Base-by-base conservation (phyloP, 2,888 invertebrate species). In the Pandemis corylana region DNA sequence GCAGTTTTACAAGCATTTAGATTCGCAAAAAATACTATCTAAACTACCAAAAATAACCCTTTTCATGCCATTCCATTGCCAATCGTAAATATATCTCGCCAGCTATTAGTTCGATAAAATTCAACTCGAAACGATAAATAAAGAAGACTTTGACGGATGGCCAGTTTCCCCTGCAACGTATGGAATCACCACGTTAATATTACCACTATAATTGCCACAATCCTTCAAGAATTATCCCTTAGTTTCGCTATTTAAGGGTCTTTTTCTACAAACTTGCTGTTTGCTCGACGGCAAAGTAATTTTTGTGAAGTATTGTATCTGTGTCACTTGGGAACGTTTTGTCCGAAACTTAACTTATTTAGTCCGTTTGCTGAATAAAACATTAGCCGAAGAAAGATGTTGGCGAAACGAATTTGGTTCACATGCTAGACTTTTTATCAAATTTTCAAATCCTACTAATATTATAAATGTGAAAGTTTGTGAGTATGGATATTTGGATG, bases 71-170 rank as follows among this genome's bases (percentile, higher is more conserved):
- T 87, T 88, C 88, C 87, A 84, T 84, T 86, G 82, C 88, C 92
- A 91, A 93, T 92, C 93, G 93, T 93, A 93, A 93, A 94, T 94
- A 87, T 90, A 93, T 94, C 93, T 93, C 91, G 81, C 81, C 83
- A 85, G 88, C 93, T 94, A 94, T 94, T 94, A 93, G 93, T 93
- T 89, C 92, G 93, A 94, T 94, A 94, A 94, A 93, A 94, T 93
- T 93, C 93, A 92, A 92, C 91, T 92, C 90, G 89, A 93, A 46
- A 93, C 94, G 92, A 94, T 94, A 94, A 94, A 94, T 94, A 94
- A 91, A 91, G 86, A 87, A 85, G 92, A 93, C 93, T 93, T 93
- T 91, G 90, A 91, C 92, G 92, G 90, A 94, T 94, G 87, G 88
- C 89, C 90, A 86, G 89, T 87, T 90, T 92, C 93, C 92, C 91